Evolutionary conservation across 2,888 invertebrate genomes (phyloP).

Genomic region (Platerodrilus igneus): DNA sequence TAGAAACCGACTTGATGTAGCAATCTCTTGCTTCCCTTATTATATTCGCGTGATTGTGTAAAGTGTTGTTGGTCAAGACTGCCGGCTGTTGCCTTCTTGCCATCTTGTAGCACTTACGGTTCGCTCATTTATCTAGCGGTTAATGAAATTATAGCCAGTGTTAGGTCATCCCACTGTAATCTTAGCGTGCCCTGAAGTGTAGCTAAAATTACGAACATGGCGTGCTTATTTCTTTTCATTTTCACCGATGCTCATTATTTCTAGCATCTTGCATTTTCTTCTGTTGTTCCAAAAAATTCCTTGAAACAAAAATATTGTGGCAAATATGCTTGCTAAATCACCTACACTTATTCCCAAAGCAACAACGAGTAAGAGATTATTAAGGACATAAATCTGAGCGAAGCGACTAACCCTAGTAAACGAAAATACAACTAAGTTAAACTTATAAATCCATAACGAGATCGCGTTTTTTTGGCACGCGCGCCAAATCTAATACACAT

Average conservation of each 20-base stretch:
- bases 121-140: slow-evolving; percentile 54
- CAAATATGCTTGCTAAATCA: neutral
- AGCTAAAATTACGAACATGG: slow-evolving; percentile 33
- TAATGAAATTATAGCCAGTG: slow-evolving; percentile 56
- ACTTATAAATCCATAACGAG: slow-evolving; percentile 30
- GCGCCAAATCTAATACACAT: slow-evolving; percentile 34
- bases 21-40: slow-evolving; percentile 36
- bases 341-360: too few relatives aligned
- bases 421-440: slow-evolving; percentile 29
- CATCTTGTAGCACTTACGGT: slow-evolving; percentile 37
- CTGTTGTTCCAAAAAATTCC: slow-evolving; percentile 26
- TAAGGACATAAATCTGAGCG: slow-evolving; percentile 7
- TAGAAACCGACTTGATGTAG: slow-evolving; percentile 21
- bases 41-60: slow-evolving; percentile 37
- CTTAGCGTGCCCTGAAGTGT: slow-evolving; percentile 35
- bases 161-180: slow-evolving; percentile 43
- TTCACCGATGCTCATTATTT: slow-evolving; percentile 34
- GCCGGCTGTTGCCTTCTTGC: slow-evolving; percentile 38
- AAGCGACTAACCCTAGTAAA: slow-evolving; percentile 15
- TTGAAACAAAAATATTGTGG: slow-evolving; percentile 5
- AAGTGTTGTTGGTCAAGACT: slow-evolving; percentile 35
- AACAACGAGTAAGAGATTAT: slow-evolving; percentile 5
- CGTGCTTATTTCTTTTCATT: slow-evolving; percentile 33
- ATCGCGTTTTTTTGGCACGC: slow-evolving; percentile 34
- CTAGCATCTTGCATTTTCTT: slow-evolving; percentile 29